Conservation (phyloP, 2,113 vertebrate species). For the Choloepus hoffmanni region DNA sequence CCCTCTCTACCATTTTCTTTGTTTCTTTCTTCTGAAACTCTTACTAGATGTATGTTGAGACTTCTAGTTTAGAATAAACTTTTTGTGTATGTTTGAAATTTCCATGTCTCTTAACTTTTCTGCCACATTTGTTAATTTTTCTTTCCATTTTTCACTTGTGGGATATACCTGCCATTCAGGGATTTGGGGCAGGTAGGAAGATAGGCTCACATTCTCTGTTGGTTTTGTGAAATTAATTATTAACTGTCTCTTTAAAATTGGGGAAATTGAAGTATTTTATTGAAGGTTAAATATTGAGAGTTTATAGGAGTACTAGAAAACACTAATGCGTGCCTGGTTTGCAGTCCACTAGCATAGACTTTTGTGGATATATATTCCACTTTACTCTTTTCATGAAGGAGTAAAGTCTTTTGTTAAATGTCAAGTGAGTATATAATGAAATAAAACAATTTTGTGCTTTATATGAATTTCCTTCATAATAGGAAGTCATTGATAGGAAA, state of each 20-base stretch:
- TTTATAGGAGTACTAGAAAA: background rate
- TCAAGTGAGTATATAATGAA: background rate
- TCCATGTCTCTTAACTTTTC: background rate
- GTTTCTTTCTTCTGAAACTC: background rate
- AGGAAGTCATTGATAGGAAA: background rate
- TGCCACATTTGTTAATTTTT: background rate
- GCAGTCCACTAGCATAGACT: no score
- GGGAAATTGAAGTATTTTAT: background rate
- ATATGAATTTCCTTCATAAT: conserved; percentile 14
- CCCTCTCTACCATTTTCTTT: background rate
- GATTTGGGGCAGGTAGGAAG: background rate
- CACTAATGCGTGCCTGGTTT: background rate
- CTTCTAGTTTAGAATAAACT: background rate
- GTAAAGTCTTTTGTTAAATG: conserved; percentile 1
- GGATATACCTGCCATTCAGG: background rate
- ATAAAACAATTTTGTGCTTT: background rate
- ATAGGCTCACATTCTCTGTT: background rate
- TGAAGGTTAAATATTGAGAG: background rate
- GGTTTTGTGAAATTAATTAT: background rate
- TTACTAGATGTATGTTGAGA: background rate
- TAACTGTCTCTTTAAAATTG: background rate
- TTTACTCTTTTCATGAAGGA: background rate
- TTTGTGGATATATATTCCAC: background rate
- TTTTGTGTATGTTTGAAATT: no score
- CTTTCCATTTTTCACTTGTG: background rate